These are phyloP conservation scores for Heliocidaris erythrogramma DNA, from an alignment of 35 echinoderm and acorn worm genomes.

Conservation along the genomic window DNA sequence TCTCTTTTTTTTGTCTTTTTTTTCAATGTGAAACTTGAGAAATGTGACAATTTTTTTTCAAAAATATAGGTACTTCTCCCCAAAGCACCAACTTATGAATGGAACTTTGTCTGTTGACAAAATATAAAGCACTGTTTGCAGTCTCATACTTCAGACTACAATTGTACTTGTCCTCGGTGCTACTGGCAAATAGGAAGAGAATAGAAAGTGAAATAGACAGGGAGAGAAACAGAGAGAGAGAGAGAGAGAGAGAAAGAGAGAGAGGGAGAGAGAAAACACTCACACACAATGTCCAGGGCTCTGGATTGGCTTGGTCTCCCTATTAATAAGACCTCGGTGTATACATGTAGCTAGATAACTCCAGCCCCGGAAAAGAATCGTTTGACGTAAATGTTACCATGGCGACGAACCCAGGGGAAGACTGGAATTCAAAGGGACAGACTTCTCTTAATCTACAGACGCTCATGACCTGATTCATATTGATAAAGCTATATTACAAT, in stretches of 20 bases:
- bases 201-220: neutral
- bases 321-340: neutral
- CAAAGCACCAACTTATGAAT: too few relatives aligned
- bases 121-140: too few relatives aligned
- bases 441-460: conserved; percentile 1
- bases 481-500: neutral
- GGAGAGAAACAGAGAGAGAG: neutral
- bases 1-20: too few relatives aligned
- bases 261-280: neutral
- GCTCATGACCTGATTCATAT: neutral
- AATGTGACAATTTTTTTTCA: too few relatives aligned
- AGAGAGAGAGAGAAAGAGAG: neutral
- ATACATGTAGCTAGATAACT: neutral
- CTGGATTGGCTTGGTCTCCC: neutral
- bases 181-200: neutral
- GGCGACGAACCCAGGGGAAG: conserved; percentile 49
- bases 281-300: neutral
- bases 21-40: too few relatives aligned
- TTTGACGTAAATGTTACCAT: conserved; percentile 64
- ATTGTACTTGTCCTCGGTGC: neutral
- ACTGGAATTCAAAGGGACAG: conserved; percentile 44
- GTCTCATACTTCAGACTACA: too few relatives aligned
- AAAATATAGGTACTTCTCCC: too few relatives aligned
- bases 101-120: too few relatives aligned
- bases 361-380: neutral